phyloP scores from a whole-genome alignment of 2,797 vertebrate species.

The Girardinus metallicus region DNA sequence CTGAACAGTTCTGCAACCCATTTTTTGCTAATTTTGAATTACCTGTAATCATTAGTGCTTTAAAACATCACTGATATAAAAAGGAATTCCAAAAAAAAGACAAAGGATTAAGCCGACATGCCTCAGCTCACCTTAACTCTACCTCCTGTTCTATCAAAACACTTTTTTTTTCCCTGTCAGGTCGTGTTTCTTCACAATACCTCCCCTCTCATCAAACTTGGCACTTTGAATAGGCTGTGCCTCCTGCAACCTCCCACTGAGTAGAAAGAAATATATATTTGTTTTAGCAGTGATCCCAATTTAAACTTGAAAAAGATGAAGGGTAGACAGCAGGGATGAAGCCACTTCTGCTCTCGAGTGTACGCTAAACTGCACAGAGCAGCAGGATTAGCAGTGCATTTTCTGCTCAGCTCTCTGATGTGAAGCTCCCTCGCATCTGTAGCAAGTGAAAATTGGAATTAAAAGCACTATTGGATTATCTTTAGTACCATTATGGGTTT shows the following conservation, averaged over 20 bases:
- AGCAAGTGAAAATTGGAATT: conserved; percentile 57
- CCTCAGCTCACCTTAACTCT: not conserved
- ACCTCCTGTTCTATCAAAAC: conserved; percentile 1
- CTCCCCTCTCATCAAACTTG: conserved; percentile 38
- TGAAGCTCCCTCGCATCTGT: conserved; percentile 38
- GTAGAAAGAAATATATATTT: conserved; percentile 40
- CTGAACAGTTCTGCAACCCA: not conserved
- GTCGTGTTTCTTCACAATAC: conserved; percentile 48
- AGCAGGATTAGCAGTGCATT: conserved; percentile 45
- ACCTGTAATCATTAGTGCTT: not conserved
- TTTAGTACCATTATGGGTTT: conserved; percentile 32
- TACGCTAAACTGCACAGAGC: conserved; percentile 53
- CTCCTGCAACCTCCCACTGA: conserved; percentile 47
- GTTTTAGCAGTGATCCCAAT: conserved; percentile 53
- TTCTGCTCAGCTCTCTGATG: conserved; percentile 25
- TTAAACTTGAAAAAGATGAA: conserved; percentile 49
- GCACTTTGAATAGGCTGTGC: conserved; percentile 46
- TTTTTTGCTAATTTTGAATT: not conserved
- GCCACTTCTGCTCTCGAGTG: conserved; percentile 48
- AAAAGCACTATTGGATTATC: conserved; percentile 64
- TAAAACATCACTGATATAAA: not conserved
- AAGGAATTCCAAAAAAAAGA: not conserved
- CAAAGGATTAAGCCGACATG: not conserved
- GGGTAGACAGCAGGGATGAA: conserved; percentile 36
- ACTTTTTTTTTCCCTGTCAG: conserved; percentile 14